Percentiles rank a stretch among this genome's conserved stretches.
phyloP scores from a whole-genome alignment of 2,888 invertebrate species.

The Rhingia campestris region DNA sequence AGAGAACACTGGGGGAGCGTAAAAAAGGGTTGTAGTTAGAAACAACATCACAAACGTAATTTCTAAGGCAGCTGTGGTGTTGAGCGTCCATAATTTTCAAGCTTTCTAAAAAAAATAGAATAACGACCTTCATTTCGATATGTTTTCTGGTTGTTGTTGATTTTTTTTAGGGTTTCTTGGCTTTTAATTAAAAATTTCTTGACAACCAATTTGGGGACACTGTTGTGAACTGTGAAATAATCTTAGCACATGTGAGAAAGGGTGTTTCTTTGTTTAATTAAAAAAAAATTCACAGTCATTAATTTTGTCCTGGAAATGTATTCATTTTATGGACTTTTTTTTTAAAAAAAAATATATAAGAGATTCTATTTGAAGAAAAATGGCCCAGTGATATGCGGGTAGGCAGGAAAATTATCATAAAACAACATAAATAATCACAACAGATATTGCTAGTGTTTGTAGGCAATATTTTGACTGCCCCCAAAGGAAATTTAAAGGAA shows the following conservation, averaged over 20 bases:
- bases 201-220: conserved; percentile 54
- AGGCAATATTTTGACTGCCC: too few species aligned
- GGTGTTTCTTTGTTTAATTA: too few species aligned
- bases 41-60: conserved; percentile 36
- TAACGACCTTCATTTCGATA: conserved; percentile 15
- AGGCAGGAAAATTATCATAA: too few species aligned
- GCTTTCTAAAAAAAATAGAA: conserved; percentile 24
- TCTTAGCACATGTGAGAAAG: conserved; percentile 1
- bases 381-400: too few species aligned
- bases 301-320: too few species aligned
- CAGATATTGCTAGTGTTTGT: too few species aligned
- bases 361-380: too few species aligned
- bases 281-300: too few species aligned
- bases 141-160: neutral
- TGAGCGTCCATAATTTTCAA: conserved; percentile 27
- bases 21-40: conserved; percentile 38
- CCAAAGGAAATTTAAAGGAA: too few species aligned
- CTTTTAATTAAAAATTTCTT: conserved; percentile 67
- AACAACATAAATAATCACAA: too few species aligned
- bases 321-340: too few species aligned
- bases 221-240: conserved; percentile 20
- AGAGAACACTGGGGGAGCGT: neutral
- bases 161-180: conserved; percentile 29
- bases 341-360: too few species aligned
- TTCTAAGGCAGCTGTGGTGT: conserved; percentile 42